Percentiles rank a stretch among this genome's conserved stretches.
Evolutionary conservation across 2,888 invertebrate genomes (phyloP).

Genomic region (Cerastoderma edule): DNA sequence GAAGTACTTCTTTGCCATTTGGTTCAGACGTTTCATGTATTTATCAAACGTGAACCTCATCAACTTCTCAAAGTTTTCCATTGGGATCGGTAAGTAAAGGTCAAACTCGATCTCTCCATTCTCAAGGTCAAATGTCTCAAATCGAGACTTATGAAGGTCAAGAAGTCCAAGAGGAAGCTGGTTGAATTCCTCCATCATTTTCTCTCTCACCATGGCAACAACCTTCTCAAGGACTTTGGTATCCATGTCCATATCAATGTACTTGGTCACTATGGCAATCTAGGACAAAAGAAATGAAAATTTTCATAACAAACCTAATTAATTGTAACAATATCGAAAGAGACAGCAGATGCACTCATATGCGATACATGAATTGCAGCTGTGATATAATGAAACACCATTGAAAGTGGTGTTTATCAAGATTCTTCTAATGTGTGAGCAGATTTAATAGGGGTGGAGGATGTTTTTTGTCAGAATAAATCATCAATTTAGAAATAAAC

Average conservation of each 20-base stretch:
- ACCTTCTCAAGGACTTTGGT: slow-evolving; percentile 50
- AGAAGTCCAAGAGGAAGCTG: slow-evolving; percentile 67
- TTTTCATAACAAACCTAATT: too few relatives aligned
- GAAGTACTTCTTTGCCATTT: slow-evolving; percentile 59
- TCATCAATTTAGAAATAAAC: too few relatives aligned
- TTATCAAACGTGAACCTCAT: slow-evolving; percentile 63
- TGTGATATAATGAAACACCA: too few relatives aligned
- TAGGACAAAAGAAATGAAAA: slow-evolving; percentile 35
- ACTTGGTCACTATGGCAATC: slow-evolving; percentile 71
- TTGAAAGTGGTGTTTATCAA: too few relatives aligned
- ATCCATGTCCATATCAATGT: slow-evolving; percentile 68
- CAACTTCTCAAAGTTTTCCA: slow-evolving; percentile 69
- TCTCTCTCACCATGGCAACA: slow-evolving; percentile 52
- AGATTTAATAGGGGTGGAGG: too few relatives aligned
- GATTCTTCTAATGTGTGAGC: too few relatives aligned
- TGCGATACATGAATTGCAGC: too few relatives aligned
- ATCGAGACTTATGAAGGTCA: slow-evolving; percentile 73
- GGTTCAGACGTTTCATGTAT: slow-evolving; percentile 55
- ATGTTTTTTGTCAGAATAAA: too few relatives aligned
- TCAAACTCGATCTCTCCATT: slow-evolving; percentile 79
- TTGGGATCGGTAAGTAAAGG: slow-evolving; percentile 72
- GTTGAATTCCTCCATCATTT: slow-evolving; percentile 63
- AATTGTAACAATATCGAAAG: too few relatives aligned
- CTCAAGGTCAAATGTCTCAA: slow-evolving; percentile 77
- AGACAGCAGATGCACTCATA: too few relatives aligned